Conservation (phyloP, 1,140 invertebrate genomes). For the Cydia fagiglandana region DNA sequence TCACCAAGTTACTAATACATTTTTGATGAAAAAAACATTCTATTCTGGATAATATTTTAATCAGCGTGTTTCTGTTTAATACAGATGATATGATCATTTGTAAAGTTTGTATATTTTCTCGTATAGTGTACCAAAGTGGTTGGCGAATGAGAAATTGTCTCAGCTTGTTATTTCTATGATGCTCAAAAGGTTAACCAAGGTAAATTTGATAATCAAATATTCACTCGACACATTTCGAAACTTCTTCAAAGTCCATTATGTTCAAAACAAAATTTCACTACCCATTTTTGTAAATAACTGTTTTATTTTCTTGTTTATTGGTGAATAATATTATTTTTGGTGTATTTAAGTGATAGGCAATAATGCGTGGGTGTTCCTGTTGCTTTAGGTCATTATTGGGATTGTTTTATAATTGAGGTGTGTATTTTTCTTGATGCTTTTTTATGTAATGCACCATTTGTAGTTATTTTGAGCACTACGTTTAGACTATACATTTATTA, state of each 20-base stretch:
- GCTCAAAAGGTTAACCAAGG: neutral
- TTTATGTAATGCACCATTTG: constrained; percentile 8
- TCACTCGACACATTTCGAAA: neutral
- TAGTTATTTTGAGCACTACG: constrained; percentile 2
- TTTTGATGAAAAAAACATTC: too few relatives aligned
- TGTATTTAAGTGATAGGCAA: constrained; percentile 40
- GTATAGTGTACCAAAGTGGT: neutral
- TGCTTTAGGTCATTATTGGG: constrained; percentile 73
- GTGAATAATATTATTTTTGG: constrained; percentile 29
- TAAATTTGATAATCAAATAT: neutral
- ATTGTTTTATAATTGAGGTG: constrained; percentile 70
- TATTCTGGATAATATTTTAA: neutral
- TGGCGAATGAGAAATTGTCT: neutral
- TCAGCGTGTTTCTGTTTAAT: neutral
- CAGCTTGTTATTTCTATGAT: constrained; percentile 1
- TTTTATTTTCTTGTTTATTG: constrained; percentile 29
- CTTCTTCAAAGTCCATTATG: constrained; percentile 15
- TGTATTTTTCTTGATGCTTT: constrained; percentile 49
- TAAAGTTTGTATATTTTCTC: neutral
- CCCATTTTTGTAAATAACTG: constrained; percentile 36
- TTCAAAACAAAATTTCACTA: neutral
- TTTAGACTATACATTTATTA: neutral
- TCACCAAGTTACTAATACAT: too few relatives aligned
- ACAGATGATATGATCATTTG: neutral
- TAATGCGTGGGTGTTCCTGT: constrained; percentile 41